Evolutionary conservation across 2,888 invertebrate genomes (phyloP).

Genomic region (Cheiracanthium punctorium): DNA sequence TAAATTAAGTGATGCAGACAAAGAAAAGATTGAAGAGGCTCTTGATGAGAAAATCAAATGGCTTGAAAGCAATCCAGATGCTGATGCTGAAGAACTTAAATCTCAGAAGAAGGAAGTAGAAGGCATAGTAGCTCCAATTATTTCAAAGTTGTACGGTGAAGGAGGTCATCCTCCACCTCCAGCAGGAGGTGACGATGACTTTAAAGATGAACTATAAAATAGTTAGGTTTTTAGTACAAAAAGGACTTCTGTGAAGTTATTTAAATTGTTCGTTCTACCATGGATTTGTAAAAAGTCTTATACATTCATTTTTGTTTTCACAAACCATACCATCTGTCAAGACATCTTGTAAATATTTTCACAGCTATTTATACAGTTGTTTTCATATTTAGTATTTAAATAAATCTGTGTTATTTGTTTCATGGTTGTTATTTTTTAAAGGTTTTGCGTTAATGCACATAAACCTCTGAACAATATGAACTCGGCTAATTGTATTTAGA

Average conservation of each 20-base stretch:
- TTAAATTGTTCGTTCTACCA: conserved; percentile 11
- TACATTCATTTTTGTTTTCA: conserved; percentile 30
- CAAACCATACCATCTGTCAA: conserved; percentile 11
- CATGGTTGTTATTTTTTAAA: too few species aligned
- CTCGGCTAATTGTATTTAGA: too few species aligned
- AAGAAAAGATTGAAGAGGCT: conserved; percentile 93
- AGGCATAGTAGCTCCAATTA: conserved; percentile 96
- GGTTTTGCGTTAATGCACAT: too few species aligned
- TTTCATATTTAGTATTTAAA: conserved; percentile 38
- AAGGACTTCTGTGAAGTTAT: conserved; percentile 37
- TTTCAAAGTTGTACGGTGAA: conserved; percentile 95
- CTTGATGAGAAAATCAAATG: conserved; percentile 98
- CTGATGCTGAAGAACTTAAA: conserved; percentile 93
- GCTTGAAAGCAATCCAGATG: conserved; percentile 96
- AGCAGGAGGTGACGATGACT: conserved; percentile 83
- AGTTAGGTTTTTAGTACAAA: conserved; percentile 9
- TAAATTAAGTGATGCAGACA: conserved; percentile 91
- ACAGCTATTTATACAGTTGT: conserved; percentile 47
- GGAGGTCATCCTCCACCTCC: conserved; percentile 83
- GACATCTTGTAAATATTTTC: conserved; percentile 25
- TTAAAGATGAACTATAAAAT: conserved; percentile 82
- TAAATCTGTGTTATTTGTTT: conserved; percentile 24
- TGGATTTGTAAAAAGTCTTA: conserved; percentile 30
- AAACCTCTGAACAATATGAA: too few species aligned
- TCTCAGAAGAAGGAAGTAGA: conserved; percentile 95